Evolutionary conservation across 2,888 invertebrate genomes (phyloP), one percentile per base, ranked within the genome.

Genomic region (Parochlus steinenii): DNA sequence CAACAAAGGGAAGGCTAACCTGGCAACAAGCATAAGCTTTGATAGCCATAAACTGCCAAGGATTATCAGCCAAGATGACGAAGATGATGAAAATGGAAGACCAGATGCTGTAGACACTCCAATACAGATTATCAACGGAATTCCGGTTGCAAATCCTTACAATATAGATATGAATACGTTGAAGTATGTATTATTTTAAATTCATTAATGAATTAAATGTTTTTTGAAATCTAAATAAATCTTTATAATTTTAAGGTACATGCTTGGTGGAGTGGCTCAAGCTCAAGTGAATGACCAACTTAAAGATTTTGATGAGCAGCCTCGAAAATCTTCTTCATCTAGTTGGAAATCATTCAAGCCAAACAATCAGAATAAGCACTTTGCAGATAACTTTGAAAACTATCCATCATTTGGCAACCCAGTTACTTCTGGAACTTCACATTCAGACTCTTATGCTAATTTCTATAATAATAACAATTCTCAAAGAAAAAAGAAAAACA

Each of bases 101-200:
- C 15, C 20, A 17, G 31, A 38, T 16, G 20, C 31, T 2, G 12
- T 38, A 15, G 26, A 23, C 14, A 31, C 29, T 5, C 40, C 40
- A 12, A 36, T 42, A 27, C 41, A 41, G 3, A 63, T 57, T 2
- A 61, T 65, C 15, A 63, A 65, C 45, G 65, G 64, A 4, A 58
- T 62, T 39, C 60, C 61, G 53, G 60, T 65, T n/a, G 59, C 59
- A 3, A 65, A 65, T 43, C 65, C 65, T 10, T 65, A 58, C 39
- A 65, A 65, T 44, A 53, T 65, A 7, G 64, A 65, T 45, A 46
- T 65, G 3, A 63, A 62, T 15, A 34, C 40, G 15, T 23, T 42
- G 6, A 36, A 36, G 36, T 36, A 10, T 24, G 30, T n/a, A n/a
- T 22, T 31, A 27, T 26, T 7, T 33, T 31, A 11, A 5, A 6